Conservation (phyloP, 1,140 invertebrate species). For the Aradophagus sp. region DNA sequence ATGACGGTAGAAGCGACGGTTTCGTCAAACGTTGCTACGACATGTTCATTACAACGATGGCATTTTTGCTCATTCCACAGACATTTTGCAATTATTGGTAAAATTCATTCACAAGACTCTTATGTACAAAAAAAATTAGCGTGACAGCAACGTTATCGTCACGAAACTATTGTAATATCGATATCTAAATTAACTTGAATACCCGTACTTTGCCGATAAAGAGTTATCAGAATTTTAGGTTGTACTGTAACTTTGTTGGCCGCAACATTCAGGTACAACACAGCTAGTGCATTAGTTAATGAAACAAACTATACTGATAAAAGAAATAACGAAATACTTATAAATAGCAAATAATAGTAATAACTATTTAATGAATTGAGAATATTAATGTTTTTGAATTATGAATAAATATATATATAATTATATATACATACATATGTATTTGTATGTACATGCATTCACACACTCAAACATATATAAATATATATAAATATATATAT, state of each 20-base stretch:
- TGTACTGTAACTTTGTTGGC: conserved; percentile 40
- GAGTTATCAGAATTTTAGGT: conserved; percentile 35
- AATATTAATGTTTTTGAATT: conserved; percentile 45
- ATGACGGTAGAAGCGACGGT: conserved; percentile 3
- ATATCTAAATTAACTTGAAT: no score
- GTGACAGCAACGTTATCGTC: conserved; percentile 1
- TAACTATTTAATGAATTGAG: conserved; percentile 16
- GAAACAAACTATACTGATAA: conserved; percentile 22
- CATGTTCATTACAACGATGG: conserved; percentile 25
- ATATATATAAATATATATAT: no score
- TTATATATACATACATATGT: no score
- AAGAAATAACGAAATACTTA: conserved; percentile 32
- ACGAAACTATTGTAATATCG: no score
- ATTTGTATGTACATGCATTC: no score
- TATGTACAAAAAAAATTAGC: no score
- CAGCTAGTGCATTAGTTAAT: conserved; percentile 38
- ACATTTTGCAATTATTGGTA: no score
- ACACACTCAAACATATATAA: no score
- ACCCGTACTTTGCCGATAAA: conserved; percentile 29
- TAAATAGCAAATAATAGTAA: conserved; percentile 19
- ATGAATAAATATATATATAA: conserved; percentile 32
- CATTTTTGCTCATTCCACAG: conserved; percentile 13
- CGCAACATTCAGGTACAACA: conserved; percentile 16
- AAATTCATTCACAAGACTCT: no score
- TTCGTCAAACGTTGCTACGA: not conserved